A percentile compares a stretch with the other conserved stretches of the same genome.
Evolutionary conservation across 1,140 invertebrate genomes (phyloP).

Genomic region (Zaprionus gabonicus): DNA sequence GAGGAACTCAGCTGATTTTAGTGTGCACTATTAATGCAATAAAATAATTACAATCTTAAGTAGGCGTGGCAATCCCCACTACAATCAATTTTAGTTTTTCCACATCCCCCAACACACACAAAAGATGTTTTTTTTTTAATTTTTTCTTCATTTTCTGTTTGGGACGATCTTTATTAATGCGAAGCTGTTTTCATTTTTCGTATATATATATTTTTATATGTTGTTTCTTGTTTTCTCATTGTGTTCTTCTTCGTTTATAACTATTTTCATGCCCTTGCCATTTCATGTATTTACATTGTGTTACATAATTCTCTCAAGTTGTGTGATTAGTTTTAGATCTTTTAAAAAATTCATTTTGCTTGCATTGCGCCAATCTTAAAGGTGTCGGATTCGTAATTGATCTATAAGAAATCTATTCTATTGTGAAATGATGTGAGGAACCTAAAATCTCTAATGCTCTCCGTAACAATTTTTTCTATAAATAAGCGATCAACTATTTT

Average conservation of each 20-base stretch:
- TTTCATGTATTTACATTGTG: conserved; percentile 73
- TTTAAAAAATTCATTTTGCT: conserved; percentile 49
- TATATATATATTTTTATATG: conserved; percentile 41
- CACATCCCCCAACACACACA: not conserved
- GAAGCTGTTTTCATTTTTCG: conserved; percentile 67
- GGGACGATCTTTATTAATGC: conserved; percentile 81
- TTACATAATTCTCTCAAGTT: conserved; percentile 49
- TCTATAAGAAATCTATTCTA: conserved; percentile 63
- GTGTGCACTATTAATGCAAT: too few relatives aligned
- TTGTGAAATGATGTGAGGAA: conserved; percentile 61
- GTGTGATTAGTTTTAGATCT: conserved; percentile 36
- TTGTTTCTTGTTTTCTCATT: conserved; percentile 45
- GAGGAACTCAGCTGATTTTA: not conserved
- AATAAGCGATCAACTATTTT: conserved; percentile 48
- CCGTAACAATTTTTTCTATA: conserved; percentile 42
- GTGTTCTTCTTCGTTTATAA: conserved; percentile 44
- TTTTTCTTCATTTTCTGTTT: conserved; percentile 49
- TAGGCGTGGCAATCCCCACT: too few relatives aligned
- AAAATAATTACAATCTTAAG: too few relatives aligned
- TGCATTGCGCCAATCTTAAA: conserved; percentile 47
- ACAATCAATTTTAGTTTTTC: too few relatives aligned
- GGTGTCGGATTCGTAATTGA: conserved; percentile 54
- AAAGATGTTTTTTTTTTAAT: conserved; percentile 17
- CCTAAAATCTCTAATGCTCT: conserved; percentile 44
- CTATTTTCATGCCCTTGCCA: conserved; percentile 44